A percentile compares a stretch with the other conserved stretches of the same genome.
Evolutionary conservation across 1,140 invertebrate genomes (phyloP).

Genomic region (Micrasema minimum): DNA sequence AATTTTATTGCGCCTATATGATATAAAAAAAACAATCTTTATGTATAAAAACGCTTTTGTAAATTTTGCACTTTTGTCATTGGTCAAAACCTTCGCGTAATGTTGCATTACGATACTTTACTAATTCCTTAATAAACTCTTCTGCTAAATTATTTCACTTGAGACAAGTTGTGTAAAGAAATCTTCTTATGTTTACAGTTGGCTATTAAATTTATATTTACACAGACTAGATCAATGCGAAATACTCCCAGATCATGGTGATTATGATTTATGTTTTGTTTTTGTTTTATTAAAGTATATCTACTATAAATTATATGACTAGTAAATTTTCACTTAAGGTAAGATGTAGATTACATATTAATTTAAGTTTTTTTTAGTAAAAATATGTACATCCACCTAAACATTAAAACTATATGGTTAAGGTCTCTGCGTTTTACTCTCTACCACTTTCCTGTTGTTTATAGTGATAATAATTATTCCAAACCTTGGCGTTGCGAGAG

Average conservation of each 20-base stretch:
- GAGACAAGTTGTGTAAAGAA: no score
- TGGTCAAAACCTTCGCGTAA: no score
- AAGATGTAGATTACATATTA: conserved; percentile 35
- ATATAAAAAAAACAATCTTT: neutral
- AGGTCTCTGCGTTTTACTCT: conserved; percentile 15
- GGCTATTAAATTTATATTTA: neutral
- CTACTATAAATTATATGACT: conserved; percentile 30
- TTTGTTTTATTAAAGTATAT: conserved; percentile 40
- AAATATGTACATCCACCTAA: conserved; percentile 37
- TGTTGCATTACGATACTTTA: no score
- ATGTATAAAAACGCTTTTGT: neutral
- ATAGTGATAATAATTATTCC: no score
- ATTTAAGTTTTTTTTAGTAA: conserved; percentile 38
- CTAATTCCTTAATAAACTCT: no score
- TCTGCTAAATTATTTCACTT: no score
- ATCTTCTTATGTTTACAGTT: conserved; percentile 21
- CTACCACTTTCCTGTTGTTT: no score
- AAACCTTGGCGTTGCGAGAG: no score
- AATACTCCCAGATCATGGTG: conserved; percentile 29
- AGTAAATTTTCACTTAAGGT: conserved; percentile 32
- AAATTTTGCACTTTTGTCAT: no score
- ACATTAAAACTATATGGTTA: conserved; percentile 29
- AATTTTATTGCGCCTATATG: neutral
- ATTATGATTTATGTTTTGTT: conserved; percentile 39
- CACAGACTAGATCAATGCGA: conserved; percentile 8